phyloP scores from a whole-genome alignment of 2,797 vertebrate genomes.

The Artibeus lituratus region DNA sequence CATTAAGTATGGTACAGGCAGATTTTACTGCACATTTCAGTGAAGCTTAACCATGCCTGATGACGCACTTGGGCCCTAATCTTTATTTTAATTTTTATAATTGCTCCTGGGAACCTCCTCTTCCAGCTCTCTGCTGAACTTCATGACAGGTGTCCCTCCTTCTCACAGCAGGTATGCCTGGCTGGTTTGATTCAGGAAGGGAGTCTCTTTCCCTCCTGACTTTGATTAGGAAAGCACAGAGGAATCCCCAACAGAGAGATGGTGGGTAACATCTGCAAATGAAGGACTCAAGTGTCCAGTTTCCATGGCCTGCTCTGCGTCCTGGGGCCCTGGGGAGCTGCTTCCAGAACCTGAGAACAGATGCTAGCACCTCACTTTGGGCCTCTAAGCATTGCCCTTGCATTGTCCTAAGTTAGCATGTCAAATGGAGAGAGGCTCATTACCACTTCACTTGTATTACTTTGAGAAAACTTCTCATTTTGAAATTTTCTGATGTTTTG shows the following conservation, averaged over 20 bases:
- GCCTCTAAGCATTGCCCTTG: not conserved
- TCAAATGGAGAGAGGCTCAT: not conserved
- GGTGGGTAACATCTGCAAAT: not conserved
- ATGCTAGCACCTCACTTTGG: not conserved
- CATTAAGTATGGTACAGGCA: constrained; percentile 23
- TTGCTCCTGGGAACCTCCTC: constrained; percentile 26
- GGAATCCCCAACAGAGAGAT: not conserved
- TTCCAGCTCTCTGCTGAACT: not conserved
- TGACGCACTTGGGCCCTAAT: constrained; percentile 21
- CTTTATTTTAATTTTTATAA: constrained; percentile 55
- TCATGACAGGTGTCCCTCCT: not conserved
- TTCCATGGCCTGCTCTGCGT: not conserved
- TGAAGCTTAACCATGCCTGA: constrained; percentile 63
- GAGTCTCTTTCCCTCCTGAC: not conserved
- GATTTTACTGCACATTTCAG: constrained; percentile 49
- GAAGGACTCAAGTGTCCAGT: not conserved
- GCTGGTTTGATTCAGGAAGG: not conserved
- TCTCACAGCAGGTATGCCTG: not conserved
- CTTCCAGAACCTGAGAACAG: not conserved
- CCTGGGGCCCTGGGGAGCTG: not conserved
- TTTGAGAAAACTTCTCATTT: not conserved
- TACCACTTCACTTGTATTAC: not conserved
- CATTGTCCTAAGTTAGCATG: not conserved
- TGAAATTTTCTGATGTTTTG: not conserved
- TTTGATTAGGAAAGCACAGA: not conserved